Base-by-base conservation (phyloP, 2,113 vertebrate genomes). In the Tetrao urogallus region DNA sequence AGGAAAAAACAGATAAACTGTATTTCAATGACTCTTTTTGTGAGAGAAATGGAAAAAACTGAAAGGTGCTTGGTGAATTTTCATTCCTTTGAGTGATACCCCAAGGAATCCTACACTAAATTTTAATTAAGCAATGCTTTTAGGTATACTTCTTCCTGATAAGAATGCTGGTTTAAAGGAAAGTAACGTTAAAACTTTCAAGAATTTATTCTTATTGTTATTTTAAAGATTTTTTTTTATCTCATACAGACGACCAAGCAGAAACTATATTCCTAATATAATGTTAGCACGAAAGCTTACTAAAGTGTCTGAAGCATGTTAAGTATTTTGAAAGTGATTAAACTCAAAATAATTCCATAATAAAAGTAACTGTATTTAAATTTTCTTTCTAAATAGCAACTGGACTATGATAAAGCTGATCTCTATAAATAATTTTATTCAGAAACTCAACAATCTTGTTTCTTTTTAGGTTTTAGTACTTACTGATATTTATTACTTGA, bases 111-210 rank as follows among this genome's bases (percentile, higher is more conserved):
- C 6, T 70, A 43, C 21, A 27, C 15, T 14, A 56, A 66, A 77
- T 93, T 88, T 45, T 58, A 95, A 86, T 92, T 88, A 90, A 74
- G 18, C 25, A 48, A 4, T 58, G 11, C 25, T 88, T 94, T 72
- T 60, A 48, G 30, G 20, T 79, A 4, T 65, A 25, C 9, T 76
- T 82, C 36, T 30, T 70, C 36, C 57, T 88, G 80, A 94, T 63
- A 71, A 32, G n/a, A 89, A 72, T 8, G 17, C 2, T n/a, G 8
- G 15, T 77, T 82, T 42, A 61, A 66, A 50, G 25, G 25, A 79
- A 72, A 67, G 32, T 30, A 57, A 58, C 69, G 32, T 38, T 58
- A 12, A 75, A 75, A 40, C 2, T 24, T 73, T 16, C 72, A 45
- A 47, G 36, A 56, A 70, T 57, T 56, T 56, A 8, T 67, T 67